A percentile compares a stretch with the other conserved stretches of the same genome.
These are phyloP conservation scores for Celastrina argiolus DNA, from an alignment of 2,888 invertebrate species.

Conservation along the genomic window DNA sequence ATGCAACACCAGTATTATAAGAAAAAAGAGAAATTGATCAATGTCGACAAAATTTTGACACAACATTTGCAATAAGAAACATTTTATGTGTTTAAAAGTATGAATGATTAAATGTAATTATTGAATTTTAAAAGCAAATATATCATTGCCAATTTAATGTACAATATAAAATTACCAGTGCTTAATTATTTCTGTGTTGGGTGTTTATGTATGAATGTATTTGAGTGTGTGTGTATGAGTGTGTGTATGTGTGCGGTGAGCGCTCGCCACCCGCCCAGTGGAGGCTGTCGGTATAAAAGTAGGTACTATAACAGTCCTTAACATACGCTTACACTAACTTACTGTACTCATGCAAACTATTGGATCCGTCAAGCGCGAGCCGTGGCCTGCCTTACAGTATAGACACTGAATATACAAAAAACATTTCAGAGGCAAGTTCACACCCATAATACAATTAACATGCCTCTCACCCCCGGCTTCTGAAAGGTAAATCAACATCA, in stretches of 20 bases:
- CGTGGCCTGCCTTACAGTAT: background rate
- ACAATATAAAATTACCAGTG: background rate
- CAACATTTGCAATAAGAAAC: background rate
- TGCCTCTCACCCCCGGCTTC: too few species aligned
- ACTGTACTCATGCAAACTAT: conserved; percentile 49
- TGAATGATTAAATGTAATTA: background rate
- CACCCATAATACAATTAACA: background rate
- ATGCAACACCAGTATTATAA: background rate
- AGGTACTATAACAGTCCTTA: conserved; percentile 57
- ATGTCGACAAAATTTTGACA: background rate
- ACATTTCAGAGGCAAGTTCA: background rate
- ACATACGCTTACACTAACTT: conserved; percentile 42
- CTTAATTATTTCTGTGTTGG: background rate
- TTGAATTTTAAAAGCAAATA: background rate
- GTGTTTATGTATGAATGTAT: too few species aligned
- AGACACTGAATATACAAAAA: background rate
- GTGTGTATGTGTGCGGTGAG: background rate
- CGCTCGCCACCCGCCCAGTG: conserved; percentile 46
- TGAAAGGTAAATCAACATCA: too few species aligned
- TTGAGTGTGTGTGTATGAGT: background rate
- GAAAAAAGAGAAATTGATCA: background rate
- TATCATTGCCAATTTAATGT: background rate
- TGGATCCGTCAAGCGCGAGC: conserved; percentile 47
- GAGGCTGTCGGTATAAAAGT: conserved; percentile 50
- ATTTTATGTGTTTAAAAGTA: background rate